Percentiles rank a stretch among this genome's conserved stretches.
phyloP scores from a whole-genome alignment of 1,140 invertebrate species.

The Drosophila pseudoananassae region DNA sequence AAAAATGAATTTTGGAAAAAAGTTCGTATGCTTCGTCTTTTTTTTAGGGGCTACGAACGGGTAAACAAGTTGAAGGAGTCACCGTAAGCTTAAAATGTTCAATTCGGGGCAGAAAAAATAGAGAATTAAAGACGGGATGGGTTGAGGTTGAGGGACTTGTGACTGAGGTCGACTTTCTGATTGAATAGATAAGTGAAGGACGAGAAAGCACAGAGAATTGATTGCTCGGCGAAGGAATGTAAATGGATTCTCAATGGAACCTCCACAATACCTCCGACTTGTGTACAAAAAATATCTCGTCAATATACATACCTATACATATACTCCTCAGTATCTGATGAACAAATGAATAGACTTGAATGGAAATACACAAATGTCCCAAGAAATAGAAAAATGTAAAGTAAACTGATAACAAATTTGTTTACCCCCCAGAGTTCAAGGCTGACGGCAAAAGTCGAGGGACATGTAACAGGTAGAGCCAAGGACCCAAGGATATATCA shows the following conservation, averaged over 20 bases:
- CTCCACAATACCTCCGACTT: slow-evolving; percentile 25
- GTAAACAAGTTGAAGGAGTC: slow-evolving; percentile 7
- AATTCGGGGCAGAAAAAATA: slow-evolving; percentile 8
- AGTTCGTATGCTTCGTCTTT: slow-evolving; percentile 3
- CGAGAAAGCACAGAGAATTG: slow-evolving; percentile 41
- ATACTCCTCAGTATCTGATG: background rate
- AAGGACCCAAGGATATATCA: slow-evolving; percentile 11
- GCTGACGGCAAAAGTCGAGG: slow-evolving; percentile 10
- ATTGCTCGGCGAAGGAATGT: slow-evolving; percentile 43
- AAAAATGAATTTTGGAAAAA: slow-evolving; percentile 48
- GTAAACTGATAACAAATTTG: slow-evolving; percentile 45
- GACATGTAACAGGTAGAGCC: slow-evolving; percentile 17
- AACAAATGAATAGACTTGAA: slow-evolving; percentile 41
- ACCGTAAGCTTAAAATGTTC: slow-evolving; percentile 37
- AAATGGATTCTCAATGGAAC: slow-evolving; percentile 30
- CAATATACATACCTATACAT: background rate
- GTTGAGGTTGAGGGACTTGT: slow-evolving; percentile 2
- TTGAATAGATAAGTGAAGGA: slow-evolving; percentile 64
- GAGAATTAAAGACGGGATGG: background rate
- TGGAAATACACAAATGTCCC: slow-evolving; percentile 18
- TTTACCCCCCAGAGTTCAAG: slow-evolving; percentile 41
- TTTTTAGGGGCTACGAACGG: background rate
- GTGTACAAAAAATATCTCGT: slow-evolving; percentile 6
- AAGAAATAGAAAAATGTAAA: slow-evolving; percentile 25
- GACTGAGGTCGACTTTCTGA: slow-evolving; percentile 65